Evolutionary conservation across 2,797 vertebrate genomes (phyloP).

Genomic region (Sebastes kiyomatsui): DNA sequence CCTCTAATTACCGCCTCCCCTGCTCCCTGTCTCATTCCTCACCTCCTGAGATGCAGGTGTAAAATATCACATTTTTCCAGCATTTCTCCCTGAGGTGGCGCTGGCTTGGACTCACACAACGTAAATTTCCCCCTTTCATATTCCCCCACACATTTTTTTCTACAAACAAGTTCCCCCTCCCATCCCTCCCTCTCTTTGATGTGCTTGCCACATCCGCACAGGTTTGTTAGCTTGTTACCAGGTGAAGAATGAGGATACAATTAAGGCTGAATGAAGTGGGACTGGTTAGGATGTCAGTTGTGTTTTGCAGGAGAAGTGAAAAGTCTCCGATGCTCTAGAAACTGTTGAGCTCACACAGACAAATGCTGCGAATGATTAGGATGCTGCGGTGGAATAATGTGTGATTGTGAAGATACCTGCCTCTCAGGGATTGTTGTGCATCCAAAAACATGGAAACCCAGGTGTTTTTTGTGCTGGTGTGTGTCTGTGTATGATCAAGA

Average conservation of each 20-base stretch:
- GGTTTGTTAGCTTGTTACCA: slow-evolving; percentile 82
- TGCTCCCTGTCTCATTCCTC: slow-evolving; percentile 67
- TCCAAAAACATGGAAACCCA: slow-evolving; percentile 35
- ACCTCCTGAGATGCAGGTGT: slow-evolving; percentile 85
- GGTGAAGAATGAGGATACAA: slow-evolving; percentile 79
- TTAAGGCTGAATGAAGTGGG: slow-evolving; percentile 70
- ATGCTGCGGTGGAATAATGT: slow-evolving; percentile 15
- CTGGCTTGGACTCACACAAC: slow-evolving; percentile 85
- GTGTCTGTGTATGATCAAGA: slow-evolving; percentile 35
- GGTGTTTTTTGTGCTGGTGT: slow-evolving; percentile 40
- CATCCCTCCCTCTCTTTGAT: slow-evolving; percentile 76
- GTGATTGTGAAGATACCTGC: slow-evolving; percentile 37
- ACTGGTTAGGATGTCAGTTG: slow-evolving; percentile 37
- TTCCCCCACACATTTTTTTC: slow-evolving; percentile 73
- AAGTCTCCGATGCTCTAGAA: slow-evolving; percentile 47
- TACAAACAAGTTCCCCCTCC: slow-evolving; percentile 75
- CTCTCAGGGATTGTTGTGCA: slow-evolving; percentile 27
- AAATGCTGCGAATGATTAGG: slow-evolving; percentile 33
- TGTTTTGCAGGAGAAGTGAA: slow-evolving; percentile 13
- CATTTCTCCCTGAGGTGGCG: slow-evolving; percentile 84
- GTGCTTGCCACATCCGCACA: slow-evolving; percentile 82
- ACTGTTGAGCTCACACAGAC: slow-evolving; percentile 7
- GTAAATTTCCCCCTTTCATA: slow-evolving; percentile 82
- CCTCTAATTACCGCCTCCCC: slow-evolving; percentile 78
- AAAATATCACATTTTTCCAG: slow-evolving; percentile 88